phyloP scores from a whole-genome alignment of 2,113 vertebrate genomes.

The Irena cyanogastra region DNA sequence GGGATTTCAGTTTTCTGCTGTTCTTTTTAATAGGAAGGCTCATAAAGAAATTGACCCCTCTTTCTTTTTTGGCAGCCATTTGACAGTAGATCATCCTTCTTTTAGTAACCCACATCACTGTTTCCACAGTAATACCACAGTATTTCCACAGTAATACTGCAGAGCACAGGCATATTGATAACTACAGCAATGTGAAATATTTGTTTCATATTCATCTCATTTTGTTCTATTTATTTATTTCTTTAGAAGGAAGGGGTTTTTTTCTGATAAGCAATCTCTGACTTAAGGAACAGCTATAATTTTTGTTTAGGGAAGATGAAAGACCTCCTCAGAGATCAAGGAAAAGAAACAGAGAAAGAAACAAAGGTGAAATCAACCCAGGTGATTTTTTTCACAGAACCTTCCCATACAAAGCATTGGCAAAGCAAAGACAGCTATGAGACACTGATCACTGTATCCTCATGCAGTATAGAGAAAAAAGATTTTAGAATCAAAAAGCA shows the following conservation, averaged over 20 bases:
- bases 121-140: slow-evolving; percentile 52
- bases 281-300: slow-evolving; percentile 45
- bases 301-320: slow-evolving; percentile 58
- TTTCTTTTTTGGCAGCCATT: slow-evolving; percentile 19
- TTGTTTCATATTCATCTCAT: background rate
- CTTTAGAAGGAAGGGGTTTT: background rate
- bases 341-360: slow-evolving; percentile 30
- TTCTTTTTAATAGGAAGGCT: slow-evolving; percentile 29
- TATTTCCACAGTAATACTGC: slow-evolving; percentile 22
- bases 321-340: slow-evolving; percentile 67
- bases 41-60: slow-evolving; percentile 17
- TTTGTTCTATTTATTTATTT: slow-evolving; percentile 27
- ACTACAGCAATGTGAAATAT: background rate
- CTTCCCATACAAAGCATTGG: background rate
- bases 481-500: slow-evolving; percentile 3
- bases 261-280: slow-evolving; percentile 59
- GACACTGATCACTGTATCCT: background rate
- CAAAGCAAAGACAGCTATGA: background rate
- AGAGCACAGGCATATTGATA: background rate
- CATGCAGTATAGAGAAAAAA: background rate
- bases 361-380: slow-evolving; percentile 26
- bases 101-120: slow-evolving; percentile 28
- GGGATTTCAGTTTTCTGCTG: background rate
- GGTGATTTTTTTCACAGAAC: slow-evolving; percentile 16
- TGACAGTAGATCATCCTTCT: slow-evolving; percentile 43